Evolutionary conservation across 2,888 invertebrate genomes (phyloP).

Genomic region (Leptinotarsa haldemani): DNA sequence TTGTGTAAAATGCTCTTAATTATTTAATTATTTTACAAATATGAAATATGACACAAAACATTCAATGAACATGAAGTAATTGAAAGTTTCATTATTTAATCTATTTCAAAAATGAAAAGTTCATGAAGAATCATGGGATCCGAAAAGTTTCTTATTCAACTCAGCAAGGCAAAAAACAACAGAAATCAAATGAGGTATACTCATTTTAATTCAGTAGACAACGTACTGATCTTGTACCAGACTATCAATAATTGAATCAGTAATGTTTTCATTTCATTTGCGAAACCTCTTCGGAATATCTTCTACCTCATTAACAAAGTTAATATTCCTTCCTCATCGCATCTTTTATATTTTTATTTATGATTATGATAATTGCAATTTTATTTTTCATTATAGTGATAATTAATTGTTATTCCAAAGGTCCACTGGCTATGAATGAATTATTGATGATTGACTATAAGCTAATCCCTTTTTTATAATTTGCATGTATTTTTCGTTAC

Average conservation of each 20-base stretch:
- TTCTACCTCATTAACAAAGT: not conserved
- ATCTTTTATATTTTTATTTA: slow-evolving; percentile 16
- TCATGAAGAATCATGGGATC: too few relatives aligned
- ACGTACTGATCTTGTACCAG: not conserved
- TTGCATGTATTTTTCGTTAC: slow-evolving; percentile 4
- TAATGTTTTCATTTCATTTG: slow-evolving; percentile 8
- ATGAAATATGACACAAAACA: too few relatives aligned
- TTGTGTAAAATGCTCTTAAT: too few relatives aligned
- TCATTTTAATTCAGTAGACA: not conserved
- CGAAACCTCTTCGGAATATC: not conserved
- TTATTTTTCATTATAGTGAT: slow-evolving; percentile 35
- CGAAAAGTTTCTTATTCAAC: too few relatives aligned
- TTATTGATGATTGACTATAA: slow-evolving; percentile 24
- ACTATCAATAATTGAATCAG: slow-evolving; percentile 20
- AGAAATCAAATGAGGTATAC: too few relatives aligned
- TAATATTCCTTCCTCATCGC: not conserved
- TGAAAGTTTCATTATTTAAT: too few relatives aligned
- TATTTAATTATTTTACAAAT: too few relatives aligned
- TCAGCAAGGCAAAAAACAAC: too few relatives aligned
- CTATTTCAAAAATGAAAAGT: too few relatives aligned
- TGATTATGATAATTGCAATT: slow-evolving; percentile 30
- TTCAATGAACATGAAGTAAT: too few relatives aligned
- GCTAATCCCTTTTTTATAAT: not conserved
- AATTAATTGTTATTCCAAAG: slow-evolving; percentile 34
- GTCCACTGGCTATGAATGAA: slow-evolving; percentile 18